Base-by-base conservation (phyloP, 92 coral and sea anemone species). In the Muricea muricata region DNA sequence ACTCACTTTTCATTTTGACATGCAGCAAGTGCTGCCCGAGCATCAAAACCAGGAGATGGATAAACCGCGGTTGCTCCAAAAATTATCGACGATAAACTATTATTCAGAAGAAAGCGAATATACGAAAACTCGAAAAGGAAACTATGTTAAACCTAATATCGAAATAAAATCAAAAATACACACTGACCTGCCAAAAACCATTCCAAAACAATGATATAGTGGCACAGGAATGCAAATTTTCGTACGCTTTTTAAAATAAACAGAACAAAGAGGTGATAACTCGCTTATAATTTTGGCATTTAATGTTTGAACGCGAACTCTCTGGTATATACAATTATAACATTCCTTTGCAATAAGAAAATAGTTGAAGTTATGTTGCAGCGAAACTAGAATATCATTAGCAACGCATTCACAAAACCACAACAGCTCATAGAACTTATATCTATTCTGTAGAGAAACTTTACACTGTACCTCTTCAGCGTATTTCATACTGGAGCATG, bases 181-280 rank as follows among this genome's bases (percentile, higher is more conserved):
- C 4, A 21, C 13, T 2, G 71, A 97, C 99, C 99, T 93, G 66
- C 99, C 99, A 55, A 94, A 86, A 30, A 97, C 99, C 99, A 97
- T 97, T 41, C 93, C 99, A 97, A 97, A 97, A 66, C 99, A 97
- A 75, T 97, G 99, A 73, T 97, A 97, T 14, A 97, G 89, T 15
- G 99, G 99, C 34, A 97, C 99, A 20, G 99, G 97, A 23, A 92
- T 85, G 57, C 99, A 97, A 39, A 97, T 79, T 39, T 92, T 92
- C 52, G 97, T 71, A 78, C 79, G 81, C 97, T 94, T n/a, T n/a
- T 79, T 17, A 73, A 78, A 73, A 33, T 41, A 65, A 8, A 33
- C 28, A 6, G 12, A 29, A 65, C 6, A 65, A 24, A 29, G 6
- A 65, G 13, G 21, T n/a, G n/a, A n/a, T n/a, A n/a, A n/a, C n/a